Percentiles rank a stretch among this genome's conserved stretches.
phyloP scores from a whole-genome alignment of 2,113 vertebrate species.

The Callorhinus ursinus region DNA sequence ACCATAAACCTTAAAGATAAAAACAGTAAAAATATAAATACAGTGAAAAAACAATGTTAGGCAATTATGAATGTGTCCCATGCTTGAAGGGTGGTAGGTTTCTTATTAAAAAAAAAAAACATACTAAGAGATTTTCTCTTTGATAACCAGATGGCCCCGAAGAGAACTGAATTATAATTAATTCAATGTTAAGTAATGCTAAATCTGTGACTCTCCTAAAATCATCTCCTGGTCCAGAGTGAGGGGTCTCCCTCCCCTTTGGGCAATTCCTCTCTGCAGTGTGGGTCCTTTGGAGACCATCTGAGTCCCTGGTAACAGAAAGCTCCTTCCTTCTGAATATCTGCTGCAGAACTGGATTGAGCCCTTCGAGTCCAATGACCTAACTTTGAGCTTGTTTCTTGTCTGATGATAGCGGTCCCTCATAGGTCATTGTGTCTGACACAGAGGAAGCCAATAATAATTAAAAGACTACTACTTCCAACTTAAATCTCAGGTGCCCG shows the following conservation, averaged over 20 bases:
- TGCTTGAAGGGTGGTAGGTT: background rate
- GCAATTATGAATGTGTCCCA: background rate
- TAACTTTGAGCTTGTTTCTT: background rate
- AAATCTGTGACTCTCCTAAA: background rate
- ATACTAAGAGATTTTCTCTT: background rate
- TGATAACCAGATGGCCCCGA: background rate
- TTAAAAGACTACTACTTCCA: background rate
- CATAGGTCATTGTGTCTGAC: background rate
- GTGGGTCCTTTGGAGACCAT: background rate
- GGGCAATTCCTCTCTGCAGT: background rate
- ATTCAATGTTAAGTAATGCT: background rate
- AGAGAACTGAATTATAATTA: background rate
- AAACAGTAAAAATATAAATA: background rate
- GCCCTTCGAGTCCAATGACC: background rate
- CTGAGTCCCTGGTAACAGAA: background rate
- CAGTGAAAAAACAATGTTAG: background rate
- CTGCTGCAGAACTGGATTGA: background rate
- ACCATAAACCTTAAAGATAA: background rate
- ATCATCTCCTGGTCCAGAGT: background rate
- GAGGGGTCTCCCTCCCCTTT: background rate
- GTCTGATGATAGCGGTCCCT: background rate
- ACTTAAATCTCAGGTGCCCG: background rate
- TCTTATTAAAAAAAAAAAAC: background rate
- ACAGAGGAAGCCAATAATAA: background rate
- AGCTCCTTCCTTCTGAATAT: background rate